Conservation (phyloP, 2,113 vertebrate species). For the Tachuris rubrigastra region DNA sequence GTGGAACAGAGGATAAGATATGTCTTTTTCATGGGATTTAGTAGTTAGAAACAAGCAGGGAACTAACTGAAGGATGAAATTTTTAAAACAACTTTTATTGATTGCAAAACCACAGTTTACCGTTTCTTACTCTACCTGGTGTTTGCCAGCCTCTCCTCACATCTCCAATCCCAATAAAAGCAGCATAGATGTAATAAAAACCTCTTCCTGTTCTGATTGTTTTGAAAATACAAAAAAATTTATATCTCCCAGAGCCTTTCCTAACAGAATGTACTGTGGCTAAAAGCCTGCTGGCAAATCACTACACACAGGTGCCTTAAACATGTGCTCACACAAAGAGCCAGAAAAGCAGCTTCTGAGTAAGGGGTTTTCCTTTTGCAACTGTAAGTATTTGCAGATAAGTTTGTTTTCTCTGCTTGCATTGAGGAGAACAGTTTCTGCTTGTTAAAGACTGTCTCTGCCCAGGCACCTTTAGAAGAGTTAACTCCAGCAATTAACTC, state of each 20-base stretch:
- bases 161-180: background rate
- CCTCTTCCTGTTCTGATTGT: background rate
- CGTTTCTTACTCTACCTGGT: background rate
- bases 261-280: background rate
- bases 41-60: slow-evolving; percentile 1
- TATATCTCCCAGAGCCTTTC: background rate
- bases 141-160: background rate
- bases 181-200: background rate
- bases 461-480: background rate
- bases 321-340: background rate
- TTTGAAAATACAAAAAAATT: background rate
- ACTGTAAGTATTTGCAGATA: background rate
- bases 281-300: background rate
- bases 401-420: background rate
- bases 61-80: slow-evolving; percentile 20
- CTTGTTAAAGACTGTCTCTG: background rate
- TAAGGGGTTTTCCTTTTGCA: background rate
- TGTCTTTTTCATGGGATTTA: slow-evolving; percentile 2
- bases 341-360: background rate
- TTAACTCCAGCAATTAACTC: background rate
- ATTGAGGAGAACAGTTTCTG: background rate
- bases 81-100: background rate
- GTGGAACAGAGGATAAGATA: slow-evolving; percentile 31
- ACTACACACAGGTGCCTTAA: background rate
- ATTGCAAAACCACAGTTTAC: background rate